Evolutionary conservation across 53 echinoderm and acorn worm species (phyloP).

Genomic region (Arbacia lixula): DNA sequence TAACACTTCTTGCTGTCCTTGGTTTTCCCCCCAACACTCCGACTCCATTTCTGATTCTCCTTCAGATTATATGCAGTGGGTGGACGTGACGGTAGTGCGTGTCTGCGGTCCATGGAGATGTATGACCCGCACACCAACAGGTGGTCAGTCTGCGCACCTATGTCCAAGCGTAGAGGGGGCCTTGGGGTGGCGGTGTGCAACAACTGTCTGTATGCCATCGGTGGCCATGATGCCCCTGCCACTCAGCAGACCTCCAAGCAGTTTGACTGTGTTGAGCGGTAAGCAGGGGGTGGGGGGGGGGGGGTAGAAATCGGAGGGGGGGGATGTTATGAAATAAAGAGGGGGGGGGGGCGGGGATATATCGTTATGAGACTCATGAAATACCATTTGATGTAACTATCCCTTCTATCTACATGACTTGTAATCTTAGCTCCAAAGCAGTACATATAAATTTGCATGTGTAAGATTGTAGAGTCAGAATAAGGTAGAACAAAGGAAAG

Average conservation of each 20-base stretch:
- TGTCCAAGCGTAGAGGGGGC: slow-evolving; percentile 88
- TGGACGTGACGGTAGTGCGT: slow-evolving; percentile 92
- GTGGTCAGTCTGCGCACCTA: slow-evolving; percentile 93
- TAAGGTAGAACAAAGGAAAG: too few species aligned
- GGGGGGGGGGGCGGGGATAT: not conserved
- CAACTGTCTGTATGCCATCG: slow-evolving; percentile 93
- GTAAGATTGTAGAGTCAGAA: too few species aligned
- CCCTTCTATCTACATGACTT: too few species aligned
- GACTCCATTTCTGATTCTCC: too few species aligned
- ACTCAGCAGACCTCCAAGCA: slow-evolving; percentile 89
- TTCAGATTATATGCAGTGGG: slow-evolving; percentile 91
- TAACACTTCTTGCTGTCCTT: too few species aligned
- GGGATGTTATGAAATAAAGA: too few species aligned
- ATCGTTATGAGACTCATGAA: too few species aligned
- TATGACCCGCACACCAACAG: slow-evolving; percentile 96
- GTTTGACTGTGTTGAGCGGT: slow-evolving; percentile 98
- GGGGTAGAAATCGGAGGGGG: too few species aligned
- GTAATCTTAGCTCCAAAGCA: too few species aligned
- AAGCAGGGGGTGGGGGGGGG: slow-evolving; percentile 13
- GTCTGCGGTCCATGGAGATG: slow-evolving; percentile 86
- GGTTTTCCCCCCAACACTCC: too few species aligned
- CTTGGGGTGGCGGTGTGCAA: slow-evolving; percentile 90
- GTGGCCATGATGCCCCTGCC: slow-evolving; percentile 92
- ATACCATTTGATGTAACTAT: too few species aligned
- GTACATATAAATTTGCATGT: too few species aligned